A percentile compares a stretch with the other conserved stretches of the same genome.
Evolutionary conservation across 2,797 vertebrate species (phyloP).

Genomic region (Parotocinclus haroldoi): DNA sequence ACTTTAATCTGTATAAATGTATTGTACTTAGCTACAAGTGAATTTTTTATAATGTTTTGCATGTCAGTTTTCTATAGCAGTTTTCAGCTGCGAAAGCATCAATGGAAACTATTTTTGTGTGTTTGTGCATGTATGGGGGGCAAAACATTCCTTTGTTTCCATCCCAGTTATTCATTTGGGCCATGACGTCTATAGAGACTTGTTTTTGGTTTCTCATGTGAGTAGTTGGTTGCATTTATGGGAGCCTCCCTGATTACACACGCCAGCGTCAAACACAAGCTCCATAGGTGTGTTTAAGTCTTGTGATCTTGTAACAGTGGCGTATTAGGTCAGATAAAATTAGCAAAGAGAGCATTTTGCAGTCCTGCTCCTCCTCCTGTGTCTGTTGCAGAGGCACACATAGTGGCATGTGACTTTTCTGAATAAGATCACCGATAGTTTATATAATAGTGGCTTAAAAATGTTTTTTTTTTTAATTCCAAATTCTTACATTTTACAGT

Average conservation of each 20-base stretch:
- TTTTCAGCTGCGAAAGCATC: background rate
- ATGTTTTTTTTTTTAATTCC: too few species aligned
- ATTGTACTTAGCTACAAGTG: too few species aligned
- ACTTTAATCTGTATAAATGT: too few species aligned
- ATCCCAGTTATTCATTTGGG: slow-evolving; percentile 23
- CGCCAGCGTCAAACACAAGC: background rate
- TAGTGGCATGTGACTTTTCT: too few species aligned
- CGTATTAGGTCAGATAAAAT: slow-evolving; percentile 2
- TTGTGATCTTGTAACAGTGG: background rate
- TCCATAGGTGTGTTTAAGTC: slow-evolving; percentile 1
- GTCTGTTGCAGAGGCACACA: too few species aligned
- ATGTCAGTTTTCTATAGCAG: too few species aligned
- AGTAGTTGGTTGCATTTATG: background rate
- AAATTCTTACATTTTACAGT: too few species aligned
- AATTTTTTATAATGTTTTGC: too few species aligned
- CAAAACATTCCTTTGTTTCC: slow-evolving; percentile 17
- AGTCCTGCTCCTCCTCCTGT: background rate
- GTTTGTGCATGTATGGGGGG: background rate
- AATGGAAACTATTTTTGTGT: background rate
- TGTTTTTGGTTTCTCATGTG: slow-evolving; percentile 18
- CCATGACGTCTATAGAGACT: background rate
- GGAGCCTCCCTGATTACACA: slow-evolving; percentile 4
- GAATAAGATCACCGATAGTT: too few species aligned
- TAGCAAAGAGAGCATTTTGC: background rate
- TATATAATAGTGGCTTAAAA: too few species aligned